Base-by-base conservation (phyloP, 2,113 vertebrate genomes). In the Cacatua alba region DNA sequence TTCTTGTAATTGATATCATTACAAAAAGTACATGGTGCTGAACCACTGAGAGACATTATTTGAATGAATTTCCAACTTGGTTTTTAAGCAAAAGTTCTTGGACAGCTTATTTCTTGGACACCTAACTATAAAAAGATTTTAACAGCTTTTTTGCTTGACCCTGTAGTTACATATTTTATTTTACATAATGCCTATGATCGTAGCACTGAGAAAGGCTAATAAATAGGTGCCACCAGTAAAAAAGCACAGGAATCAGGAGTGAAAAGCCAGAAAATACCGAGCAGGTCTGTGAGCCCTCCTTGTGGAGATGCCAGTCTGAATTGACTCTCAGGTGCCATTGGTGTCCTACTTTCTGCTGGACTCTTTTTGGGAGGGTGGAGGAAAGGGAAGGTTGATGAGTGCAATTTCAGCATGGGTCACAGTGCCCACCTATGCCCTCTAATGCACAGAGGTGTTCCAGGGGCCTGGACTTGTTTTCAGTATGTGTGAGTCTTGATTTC, bases 11-110 rank as follows among this genome's bases (percentile, higher is more conserved):
- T 92, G 53, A 51, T 77, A 84, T 69, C 7, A 7, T 63, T 65
- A 15, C 31, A 24, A 31, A 51, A 59, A 52, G 2, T 35, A 19
- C 59, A 12, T 13, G 1, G 6, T 8, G 8, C 59, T 63, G 53
- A 71, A 80, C n/a, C 79, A 57, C 71, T 41, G 1, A 8, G 37
- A 76, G 74, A 5, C 8, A 6, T 33, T 82, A 57, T 52, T 71
- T 16, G 83, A 70, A 60, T 28, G 24, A 44, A 41, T 62, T 92
- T 60, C 63, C 64, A 33, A 35, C 26, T 60, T 11, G 6, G 2
- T 79, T 60, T 68, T 91, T 37, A 68, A 75, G 71, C 46, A 63
- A 70, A 86, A 94, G 69, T 70, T n/a, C n/a, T n/a, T n/a, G n/a
- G n/a, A n/a, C 71, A 65, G 55, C 85, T 72, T 91, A 65, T 63